A percentile compares a stretch with the other conserved stretches of the same genome.
Evolutionary conservation across 2,113 vertebrate species (phyloP).

Genomic region (Triplophysa dalaica): DNA sequence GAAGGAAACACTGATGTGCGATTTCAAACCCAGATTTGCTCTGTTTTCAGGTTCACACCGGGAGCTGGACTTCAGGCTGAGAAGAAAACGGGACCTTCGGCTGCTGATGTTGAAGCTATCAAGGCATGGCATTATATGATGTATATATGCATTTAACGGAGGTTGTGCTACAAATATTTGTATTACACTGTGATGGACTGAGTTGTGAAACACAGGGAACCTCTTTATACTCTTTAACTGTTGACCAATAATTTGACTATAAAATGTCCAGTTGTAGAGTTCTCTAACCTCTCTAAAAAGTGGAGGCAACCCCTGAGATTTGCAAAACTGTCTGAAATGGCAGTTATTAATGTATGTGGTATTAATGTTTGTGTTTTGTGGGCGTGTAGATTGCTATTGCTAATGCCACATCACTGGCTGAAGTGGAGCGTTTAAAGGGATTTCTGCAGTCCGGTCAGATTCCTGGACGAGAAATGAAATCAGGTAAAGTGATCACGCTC

Average conservation of each 20-base stretch:
- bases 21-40: constrained; percentile 39
- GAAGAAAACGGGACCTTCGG: constrained; percentile 86
- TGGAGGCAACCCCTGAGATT: no score
- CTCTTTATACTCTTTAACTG: no score
- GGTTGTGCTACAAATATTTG: not conserved
- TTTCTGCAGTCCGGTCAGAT: constrained; percentile 94
- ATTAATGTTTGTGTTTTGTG: not conserved
- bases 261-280: no score
- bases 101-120: constrained; percentile 93
- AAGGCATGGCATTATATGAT: constrained; percentile 76
- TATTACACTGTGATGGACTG: not conserved
- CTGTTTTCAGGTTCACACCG: constrained; percentile 85
- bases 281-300: no score
- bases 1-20: constrained; percentile 65
- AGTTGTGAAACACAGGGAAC: not conserved
- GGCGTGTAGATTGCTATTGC: constrained; percentile 85
- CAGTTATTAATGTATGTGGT: no score
- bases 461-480: constrained; percentile 83
- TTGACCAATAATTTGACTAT: no score
- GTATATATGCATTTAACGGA: not conserved
- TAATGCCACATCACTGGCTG: constrained; percentile 88
- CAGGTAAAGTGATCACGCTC: constrained; percentile 70
- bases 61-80: constrained; percentile 86
- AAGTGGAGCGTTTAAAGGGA: constrained; percentile 92
- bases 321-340: no score